These are phyloP conservation scores for Philypnodon macrostomus DNA, from an alignment of 2,797 vertebrate genomes.

Conservation along the genomic window DNA sequence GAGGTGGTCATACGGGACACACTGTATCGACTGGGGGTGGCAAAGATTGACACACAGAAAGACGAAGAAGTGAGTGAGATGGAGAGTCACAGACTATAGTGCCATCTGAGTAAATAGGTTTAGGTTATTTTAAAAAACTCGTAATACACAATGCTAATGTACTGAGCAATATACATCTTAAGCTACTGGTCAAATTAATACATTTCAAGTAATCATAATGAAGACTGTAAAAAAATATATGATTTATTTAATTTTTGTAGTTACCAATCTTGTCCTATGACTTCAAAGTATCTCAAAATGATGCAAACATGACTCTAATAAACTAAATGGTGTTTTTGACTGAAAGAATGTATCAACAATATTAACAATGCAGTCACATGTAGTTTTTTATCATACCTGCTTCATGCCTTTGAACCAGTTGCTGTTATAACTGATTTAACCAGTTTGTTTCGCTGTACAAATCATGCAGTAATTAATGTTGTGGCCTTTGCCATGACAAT, in stretches of 20 bases:
- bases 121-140: not conserved
- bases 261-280: not conserved
- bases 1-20: constrained; percentile 94
- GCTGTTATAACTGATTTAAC: constrained; percentile 9
- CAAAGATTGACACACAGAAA: constrained; percentile 89
- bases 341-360: constrained; percentile 27
- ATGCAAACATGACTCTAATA: not conserved
- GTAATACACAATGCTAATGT: no score
- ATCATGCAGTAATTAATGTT: constrained; percentile 11
- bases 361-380: constrained; percentile 12
- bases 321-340: constrained; percentile 14
- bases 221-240: not conserved
- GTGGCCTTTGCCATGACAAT: constrained; percentile 19
- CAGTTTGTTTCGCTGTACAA: no score
- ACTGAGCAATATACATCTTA: not conserved
- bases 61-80: constrained; percentile 67
- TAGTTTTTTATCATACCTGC: constrained; percentile 29
- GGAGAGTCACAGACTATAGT: constrained; percentile 44
- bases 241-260: constrained; percentile 29
- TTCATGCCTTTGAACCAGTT: constrained; percentile 31
- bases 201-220: not conserved
- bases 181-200: not conserved
- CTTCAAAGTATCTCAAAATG: not conserved
- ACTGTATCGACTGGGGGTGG: constrained; percentile 92
- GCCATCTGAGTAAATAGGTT: constrained; percentile 33